Base-by-base conservation (phyloP, 1,140 invertebrate species). In the Antheraea mylitta region DNA sequence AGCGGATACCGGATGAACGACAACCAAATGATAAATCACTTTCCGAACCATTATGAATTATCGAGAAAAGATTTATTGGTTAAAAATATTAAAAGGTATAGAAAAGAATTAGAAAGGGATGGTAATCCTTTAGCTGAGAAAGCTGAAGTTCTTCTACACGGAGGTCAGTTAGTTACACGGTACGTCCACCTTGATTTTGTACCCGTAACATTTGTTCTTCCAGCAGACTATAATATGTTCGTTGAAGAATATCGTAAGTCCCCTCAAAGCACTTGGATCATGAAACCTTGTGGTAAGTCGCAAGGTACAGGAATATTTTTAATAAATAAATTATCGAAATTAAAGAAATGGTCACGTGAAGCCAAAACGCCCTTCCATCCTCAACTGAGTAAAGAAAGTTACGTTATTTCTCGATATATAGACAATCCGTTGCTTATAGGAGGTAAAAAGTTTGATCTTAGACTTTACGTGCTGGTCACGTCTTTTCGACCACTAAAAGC, bases 171-270 rank as follows among this genome's bases (percentile, higher is more conserved):
- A 48, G 94, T 95, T 73, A 94, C 96, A 11, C 96, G 97, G 86
- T 96, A 97, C 86, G 77, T 96, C 3, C 94, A 97, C 81, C 90
- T 97, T 84, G 98, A 99, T 91, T 98, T 99, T 82, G 96, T 99
- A 70, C 98, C 98, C 2, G 95, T 97, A 0, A 99, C 98, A 0
- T 99, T 98, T 87, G 97, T 98, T 66, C 91, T 99, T 67, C 98
- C 98, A 3, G 97, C 97, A 66, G 96, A 99, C 89, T 99, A 99
- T 82, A 98, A 98, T 83, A 96, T 98, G 95, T 99, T 99, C 91
- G 97, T 98, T 0, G 97, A 99, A 85, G 98, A 99, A 84, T 99
- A 99, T 86, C 89, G 96, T 60, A 98, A 98, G 86, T 97, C 96
- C 68, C 98, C 98, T 0, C 95, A 97, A 74, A 97, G 96, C 69